Evolutionary conservation across 2,113 vertebrate genomes (phyloP), one percentile per base, ranked within the genome.

Genomic region (Mungos mungo): DNA sequence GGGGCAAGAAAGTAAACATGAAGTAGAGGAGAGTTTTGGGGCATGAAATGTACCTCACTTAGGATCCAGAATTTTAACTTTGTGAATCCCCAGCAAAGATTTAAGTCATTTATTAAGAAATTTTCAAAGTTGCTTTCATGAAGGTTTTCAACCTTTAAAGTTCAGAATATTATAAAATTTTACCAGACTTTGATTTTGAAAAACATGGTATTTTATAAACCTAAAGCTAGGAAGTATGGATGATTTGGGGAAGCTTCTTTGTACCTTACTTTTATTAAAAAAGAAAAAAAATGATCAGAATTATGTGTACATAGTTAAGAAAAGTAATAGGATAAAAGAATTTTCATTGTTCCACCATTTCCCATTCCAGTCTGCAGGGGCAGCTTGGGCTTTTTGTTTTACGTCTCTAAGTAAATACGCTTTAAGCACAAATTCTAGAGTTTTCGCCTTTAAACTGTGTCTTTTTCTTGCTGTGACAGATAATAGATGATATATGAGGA

Each of bases 361-460:
- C 27, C 15, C 18, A 54, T 68, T 2, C 31, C 68, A 65, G 41
- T 41, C 10, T 92, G 21, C 35, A 50, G 31, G 41, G 45, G 31
- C 60, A 91, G 19, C 7, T 41, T 45, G 0, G n/a, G 19, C 31
- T 72, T 94, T 92, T 35, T 35, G 47, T 89, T 72, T 96, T 85
- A 65, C 7, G 41, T 72, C 27, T 65, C 25, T 83, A 82, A 93
- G 86, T 87, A 66, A 77, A 85, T 79, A 50, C 19, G 12, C 1
- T 23, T 15, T 88, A 33, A 25, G 27, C 41, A 50, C 38, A 69
- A 68, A 33, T 81, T 90, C 18, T 76, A 21, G 31, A 63, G 65
- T 79, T 93, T 90, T 79, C 14, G 16, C 82, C 23, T 84, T 77
- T 84, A 83, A 93, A 88, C 25, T 27, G 95, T 89, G 21, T 89